Evolutionary conservation across 2,888 invertebrate species (phyloP), one percentile per base, ranked within the genome.

Genomic region (Syrphus vitripennis): DNA sequence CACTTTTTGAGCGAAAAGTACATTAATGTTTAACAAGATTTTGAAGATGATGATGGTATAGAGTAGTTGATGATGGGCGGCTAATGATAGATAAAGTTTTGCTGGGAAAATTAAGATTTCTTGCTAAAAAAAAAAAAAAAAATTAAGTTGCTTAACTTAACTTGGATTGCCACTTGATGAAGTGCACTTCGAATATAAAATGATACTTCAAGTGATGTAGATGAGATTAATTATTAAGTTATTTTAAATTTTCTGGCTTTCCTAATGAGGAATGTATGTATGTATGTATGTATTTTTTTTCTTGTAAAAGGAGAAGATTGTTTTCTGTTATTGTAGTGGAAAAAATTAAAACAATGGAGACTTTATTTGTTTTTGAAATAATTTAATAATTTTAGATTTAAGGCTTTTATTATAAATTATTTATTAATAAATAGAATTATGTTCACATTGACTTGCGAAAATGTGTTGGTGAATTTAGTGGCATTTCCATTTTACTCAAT

Each of bases 1-100:
- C 63, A 57, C 63, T 71, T 78, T 70, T 57, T 9, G 37, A 50
- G 50, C 26, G 59, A 70, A 77, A 70, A 50, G 48, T 61, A 67
- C 50, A 67, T 67, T 50, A 50, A 50, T 67, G 48, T 50, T 67
- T 67, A 50, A 67, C 67, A 50, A 50, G 67, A 50, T 48, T 67
- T 50, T 50, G 67, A 67, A 67, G 34, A 50, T 21, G 24, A 16
- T 29, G 29, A 29, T 45, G 29, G 2, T 14, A 7, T 31, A 16
- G 16, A n/a, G 26, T 6, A 16, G 63, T 4, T 12, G 29, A 40
- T 61, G 24, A 6, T 61, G 61, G 40, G 14, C 3, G 40, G 24
- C 19, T 19, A 45, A 65, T 29, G 63, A 59, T 12, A 37, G 59
- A 45, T 65, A 19, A 45, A 45, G 45, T 42, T 26, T 65, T 45